Evolutionary conservation across 2,113 vertebrate genomes (phyloP).

Genomic region (Alouatta palliata): DNA sequence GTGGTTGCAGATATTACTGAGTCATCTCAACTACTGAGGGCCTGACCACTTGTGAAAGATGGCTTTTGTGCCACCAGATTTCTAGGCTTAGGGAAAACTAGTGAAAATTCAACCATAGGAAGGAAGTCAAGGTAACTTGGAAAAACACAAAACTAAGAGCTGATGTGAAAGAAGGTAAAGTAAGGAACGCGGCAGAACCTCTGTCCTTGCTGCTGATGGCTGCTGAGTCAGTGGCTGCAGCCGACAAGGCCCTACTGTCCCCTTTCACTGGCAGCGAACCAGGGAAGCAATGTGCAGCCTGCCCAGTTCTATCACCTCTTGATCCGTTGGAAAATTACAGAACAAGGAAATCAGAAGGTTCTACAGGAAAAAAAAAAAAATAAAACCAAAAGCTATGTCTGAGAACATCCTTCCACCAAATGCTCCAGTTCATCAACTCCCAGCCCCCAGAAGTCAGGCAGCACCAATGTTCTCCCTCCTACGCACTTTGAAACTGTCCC

Average conservation of each 20-base stretch:
- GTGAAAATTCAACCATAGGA: background rate
- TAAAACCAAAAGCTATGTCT: background rate
- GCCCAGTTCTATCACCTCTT: background rate
- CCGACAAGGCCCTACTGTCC: background rate
- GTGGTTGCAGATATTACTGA: background rate
- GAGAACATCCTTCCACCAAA: background rate
- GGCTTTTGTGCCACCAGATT: background rate
- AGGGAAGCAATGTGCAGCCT: fast-evolving
- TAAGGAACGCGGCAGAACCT: background rate
- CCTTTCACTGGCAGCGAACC: background rate
- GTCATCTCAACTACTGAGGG: background rate
- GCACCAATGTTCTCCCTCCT: background rate
- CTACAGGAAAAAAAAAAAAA: background rate
- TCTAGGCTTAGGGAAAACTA: background rate
- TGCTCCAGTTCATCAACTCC: background rate
- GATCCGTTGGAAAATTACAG: background rate
- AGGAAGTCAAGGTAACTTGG: background rate
- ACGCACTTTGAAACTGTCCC: background rate
- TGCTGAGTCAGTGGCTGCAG: background rate
- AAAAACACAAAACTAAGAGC: background rate
- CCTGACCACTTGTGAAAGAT: background rate
- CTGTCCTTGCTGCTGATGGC: fast-evolving
- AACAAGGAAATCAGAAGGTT: background rate
- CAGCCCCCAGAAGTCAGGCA: background rate
- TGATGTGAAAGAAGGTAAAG: background rate